Percentiles rank a stretch among this genome's conserved stretches.
Conservation (phyloP, 2,113 vertebrate species). For the Oreocharis arfaki region DNA sequence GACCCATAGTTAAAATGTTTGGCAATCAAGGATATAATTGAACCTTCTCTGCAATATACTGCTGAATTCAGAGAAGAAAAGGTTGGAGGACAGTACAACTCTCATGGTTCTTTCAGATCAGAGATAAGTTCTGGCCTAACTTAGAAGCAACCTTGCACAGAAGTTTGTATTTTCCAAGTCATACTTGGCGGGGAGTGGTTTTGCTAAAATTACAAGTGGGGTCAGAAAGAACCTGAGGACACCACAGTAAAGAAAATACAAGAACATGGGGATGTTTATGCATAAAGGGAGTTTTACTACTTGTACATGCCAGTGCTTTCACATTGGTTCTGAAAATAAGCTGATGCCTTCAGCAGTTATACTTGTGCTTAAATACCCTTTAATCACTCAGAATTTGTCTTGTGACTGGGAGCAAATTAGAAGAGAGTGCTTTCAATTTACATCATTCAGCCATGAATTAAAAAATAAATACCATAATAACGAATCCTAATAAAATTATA, state of each 20-base stretch:
- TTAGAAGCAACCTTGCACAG: background rate
- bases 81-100: background rate
- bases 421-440: background rate
- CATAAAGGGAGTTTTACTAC: background rate
- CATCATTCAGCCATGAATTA: background rate
- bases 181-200: background rate
- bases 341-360: background rate
- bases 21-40: background rate
- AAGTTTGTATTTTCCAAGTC: background rate
- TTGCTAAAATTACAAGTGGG: background rate
- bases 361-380: background rate
- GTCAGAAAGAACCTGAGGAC: background rate
- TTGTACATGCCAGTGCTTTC: background rate
- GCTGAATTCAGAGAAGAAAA: background rate
- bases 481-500: background rate
- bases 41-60: background rate
- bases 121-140: background rate
- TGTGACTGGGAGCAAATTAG: background rate
- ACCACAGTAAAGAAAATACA: background rate
- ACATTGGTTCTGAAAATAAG: background rate
- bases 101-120: background rate
- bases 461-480: slow-evolving; percentile 13
- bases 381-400: background rate
- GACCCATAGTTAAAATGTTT: background rate
- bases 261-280: background rate